Evolutionary conservation across 2,113 vertebrate genomes (phyloP).

Genomic region (Leucoraja erinaceus): DNA sequence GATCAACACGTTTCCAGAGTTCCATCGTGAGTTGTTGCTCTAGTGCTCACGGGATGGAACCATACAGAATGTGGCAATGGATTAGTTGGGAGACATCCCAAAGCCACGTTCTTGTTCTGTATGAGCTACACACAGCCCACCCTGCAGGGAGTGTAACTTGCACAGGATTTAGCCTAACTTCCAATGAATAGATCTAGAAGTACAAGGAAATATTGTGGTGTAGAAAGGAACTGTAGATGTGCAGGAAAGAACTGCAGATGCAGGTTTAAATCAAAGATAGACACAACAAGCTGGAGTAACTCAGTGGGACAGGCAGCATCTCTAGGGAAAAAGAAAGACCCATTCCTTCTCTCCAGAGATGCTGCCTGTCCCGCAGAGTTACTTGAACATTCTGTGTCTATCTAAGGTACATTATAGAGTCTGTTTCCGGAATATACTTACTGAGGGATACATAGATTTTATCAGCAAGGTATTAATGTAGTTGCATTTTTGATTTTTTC

Average conservation of each 20-base stretch:
- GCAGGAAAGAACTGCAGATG: too few species aligned
- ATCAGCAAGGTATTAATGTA: constrained; percentile 78
- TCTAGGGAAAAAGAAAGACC: too few species aligned
- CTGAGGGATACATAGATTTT: constrained; percentile 72
- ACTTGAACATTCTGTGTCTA: too few species aligned
- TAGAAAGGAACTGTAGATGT: too few species aligned
- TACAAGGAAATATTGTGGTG: neutral
- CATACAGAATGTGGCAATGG: neutral
- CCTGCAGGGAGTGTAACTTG: neutral
- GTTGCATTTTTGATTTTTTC: constrained; percentile 61
- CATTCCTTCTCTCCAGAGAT: too few species aligned
- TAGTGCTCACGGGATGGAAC: neutral
- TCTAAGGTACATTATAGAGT: neutral
- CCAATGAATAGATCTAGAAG: neutral
- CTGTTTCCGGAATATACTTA: constrained; percentile 53
- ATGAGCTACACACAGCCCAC: neutral
- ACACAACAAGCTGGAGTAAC: too few species aligned
- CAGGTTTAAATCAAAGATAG: too few species aligned
- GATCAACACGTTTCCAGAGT: neutral
- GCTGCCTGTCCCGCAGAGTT: too few species aligned
- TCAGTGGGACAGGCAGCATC: too few species aligned
- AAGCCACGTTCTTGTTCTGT: neutral
- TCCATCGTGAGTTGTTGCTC: neutral
- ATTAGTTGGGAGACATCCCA: neutral
- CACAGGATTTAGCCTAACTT: neutral